Evolutionary conservation across 1,140 invertebrate genomes (phyloP).

Genomic region (Calephelis nemesis): DNA sequence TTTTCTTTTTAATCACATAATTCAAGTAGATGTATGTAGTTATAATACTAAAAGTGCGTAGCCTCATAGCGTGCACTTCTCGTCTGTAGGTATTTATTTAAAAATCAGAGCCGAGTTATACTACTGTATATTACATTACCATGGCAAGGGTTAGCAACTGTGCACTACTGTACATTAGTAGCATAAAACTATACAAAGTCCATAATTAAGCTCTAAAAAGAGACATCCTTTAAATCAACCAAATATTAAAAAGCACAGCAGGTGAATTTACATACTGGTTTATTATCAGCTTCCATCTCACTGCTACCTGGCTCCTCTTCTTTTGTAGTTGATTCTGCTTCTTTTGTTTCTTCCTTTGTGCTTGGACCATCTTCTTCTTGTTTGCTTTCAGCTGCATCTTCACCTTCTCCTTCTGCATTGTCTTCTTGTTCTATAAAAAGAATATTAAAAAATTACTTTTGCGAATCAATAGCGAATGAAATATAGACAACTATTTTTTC

Average conservation of each 20-base stretch:
- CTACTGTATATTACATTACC: too few relatives aligned
- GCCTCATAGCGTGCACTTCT: too few relatives aligned
- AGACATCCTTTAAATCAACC: too few relatives aligned
- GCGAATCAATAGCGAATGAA: background rate
- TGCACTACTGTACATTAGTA: too few relatives aligned
- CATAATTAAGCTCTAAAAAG: too few relatives aligned
- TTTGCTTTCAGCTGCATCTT: slow-evolving; percentile 52
- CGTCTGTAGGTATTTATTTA: too few relatives aligned
- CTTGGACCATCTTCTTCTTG: slow-evolving; percentile 48
- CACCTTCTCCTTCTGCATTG: slow-evolving; percentile 48
- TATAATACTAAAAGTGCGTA: too few relatives aligned
- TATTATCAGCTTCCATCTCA: slow-evolving; percentile 36
- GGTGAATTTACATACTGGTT: slow-evolving; percentile 44
- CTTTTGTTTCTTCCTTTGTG: slow-evolving; percentile 45
- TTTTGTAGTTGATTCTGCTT: slow-evolving; percentile 51
- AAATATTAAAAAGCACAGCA: background rate
- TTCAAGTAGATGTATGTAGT: too few relatives aligned
- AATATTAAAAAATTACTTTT: slow-evolving; percentile 9
- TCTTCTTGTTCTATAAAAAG: slow-evolving; percentile 37
- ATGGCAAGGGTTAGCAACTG: too few relatives aligned
- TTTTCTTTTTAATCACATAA: too few relatives aligned
- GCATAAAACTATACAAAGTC: too few relatives aligned
- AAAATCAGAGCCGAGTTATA: too few relatives aligned
- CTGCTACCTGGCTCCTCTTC: slow-evolving; percentile 49
- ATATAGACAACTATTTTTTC: background rate